A percentile compares a stretch with the other conserved stretches of the same genome.
Conservation (phyloP, 2,797 vertebrate genomes). For the Phrynocephalus guinanensis region DNA sequence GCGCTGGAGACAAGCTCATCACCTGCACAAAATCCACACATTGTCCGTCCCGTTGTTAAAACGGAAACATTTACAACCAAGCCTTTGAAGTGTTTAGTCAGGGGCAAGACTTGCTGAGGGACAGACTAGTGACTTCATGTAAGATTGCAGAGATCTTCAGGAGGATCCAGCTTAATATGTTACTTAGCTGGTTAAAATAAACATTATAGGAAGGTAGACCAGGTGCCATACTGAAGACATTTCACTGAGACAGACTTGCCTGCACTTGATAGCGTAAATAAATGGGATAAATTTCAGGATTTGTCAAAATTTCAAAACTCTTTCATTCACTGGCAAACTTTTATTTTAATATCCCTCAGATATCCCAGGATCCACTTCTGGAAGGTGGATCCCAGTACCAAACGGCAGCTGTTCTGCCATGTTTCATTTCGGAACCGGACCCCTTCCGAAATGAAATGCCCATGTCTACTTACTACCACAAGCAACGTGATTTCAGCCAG, state of each 20-base stretch:
- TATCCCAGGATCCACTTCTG: not conserved
- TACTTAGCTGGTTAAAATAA: not conserved
- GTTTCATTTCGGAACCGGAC: too few species aligned
- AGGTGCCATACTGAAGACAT: not conserved
- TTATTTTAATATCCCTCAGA: not conserved
- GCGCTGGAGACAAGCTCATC: slow-evolving; percentile 96
- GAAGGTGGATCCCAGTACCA: not conserved
- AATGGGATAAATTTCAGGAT: not conserved
- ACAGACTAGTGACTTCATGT: not conserved
- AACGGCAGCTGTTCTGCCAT: too few species aligned
- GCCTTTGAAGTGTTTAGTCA: not conserved
- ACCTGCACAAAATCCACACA: slow-evolving; percentile 80
- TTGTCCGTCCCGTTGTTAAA: not conserved
- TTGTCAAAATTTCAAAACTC: too few species aligned
- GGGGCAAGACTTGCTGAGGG: not conserved
- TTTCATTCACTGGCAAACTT: too few species aligned
- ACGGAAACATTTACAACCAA: not conserved
- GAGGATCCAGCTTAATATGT: too few species aligned
- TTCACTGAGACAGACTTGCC: not conserved
- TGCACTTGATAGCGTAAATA: not conserved
- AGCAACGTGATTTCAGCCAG: too few species aligned
- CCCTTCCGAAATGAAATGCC: too few species aligned
- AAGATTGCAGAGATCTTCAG: not conserved
- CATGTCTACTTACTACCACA: too few species aligned
- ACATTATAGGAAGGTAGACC: not conserved